A percentile compares a stretch with the other conserved stretches of the same genome.
Evolutionary conservation across 2,113 vertebrate species (phyloP).

Genomic region (Herpailurus yagouaroundi): DNA sequence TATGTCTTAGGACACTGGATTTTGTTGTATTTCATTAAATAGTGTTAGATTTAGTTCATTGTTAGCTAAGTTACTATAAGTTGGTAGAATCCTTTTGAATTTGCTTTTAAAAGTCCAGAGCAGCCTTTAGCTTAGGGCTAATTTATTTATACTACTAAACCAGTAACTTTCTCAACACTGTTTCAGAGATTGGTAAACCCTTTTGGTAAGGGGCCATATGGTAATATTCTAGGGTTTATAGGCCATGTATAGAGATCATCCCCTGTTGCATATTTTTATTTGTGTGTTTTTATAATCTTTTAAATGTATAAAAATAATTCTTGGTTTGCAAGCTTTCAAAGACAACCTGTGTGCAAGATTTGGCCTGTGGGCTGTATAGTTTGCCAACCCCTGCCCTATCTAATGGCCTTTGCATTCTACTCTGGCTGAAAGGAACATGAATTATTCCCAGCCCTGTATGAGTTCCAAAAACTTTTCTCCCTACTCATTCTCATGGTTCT

Average conservation of each 20-base stretch:
- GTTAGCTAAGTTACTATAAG: not conserved
- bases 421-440: not conserved
- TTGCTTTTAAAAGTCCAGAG: not conserved
- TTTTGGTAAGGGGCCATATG: not conserved
- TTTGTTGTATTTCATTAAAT: conserved; percentile 24
- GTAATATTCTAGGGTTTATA: not conserved
- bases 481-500: not conserved
- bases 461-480: not conserved
- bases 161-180: not conserved
- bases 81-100: not conserved
- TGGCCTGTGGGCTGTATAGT: not conserved
- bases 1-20: not conserved
- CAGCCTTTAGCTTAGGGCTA: not conserved
- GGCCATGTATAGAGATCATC: not conserved
- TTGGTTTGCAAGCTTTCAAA: not conserved
- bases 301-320: not conserved
- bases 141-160: not conserved
- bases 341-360: not conserved
- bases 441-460: not conserved
- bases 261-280: not conserved
- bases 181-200: not conserved
- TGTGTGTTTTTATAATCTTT: not conserved
- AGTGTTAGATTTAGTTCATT: not conserved
- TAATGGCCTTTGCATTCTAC: not conserved
- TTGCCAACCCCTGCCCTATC: not conserved